These are phyloP conservation scores for Pelmatolapia mariae DNA, from an alignment of 2,113 vertebrate species.

Conservation along the genomic window DNA sequence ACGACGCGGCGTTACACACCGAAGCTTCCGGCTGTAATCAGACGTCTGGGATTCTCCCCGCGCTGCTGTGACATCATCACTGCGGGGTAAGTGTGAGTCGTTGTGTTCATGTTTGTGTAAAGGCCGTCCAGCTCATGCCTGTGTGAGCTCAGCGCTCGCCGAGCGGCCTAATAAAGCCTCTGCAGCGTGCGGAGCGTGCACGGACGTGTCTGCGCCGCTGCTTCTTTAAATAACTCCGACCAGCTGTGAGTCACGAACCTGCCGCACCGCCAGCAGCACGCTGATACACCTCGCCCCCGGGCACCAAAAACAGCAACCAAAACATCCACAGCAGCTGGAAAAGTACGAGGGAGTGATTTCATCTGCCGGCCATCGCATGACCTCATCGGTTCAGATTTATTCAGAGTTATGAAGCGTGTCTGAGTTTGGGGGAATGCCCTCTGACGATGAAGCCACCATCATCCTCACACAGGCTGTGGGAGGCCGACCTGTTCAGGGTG, in stretches of 20 bases:
- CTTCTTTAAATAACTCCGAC: slow-evolving; percentile 41
- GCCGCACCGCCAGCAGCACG: neutral
- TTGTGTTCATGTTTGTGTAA: neutral
- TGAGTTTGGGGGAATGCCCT: neutral
- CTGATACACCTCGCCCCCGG: neutral
- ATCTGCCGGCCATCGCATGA: neutral
- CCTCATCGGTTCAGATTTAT: neutral
- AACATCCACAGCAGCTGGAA: neutral
- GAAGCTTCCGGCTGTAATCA: slow-evolving; percentile 18
- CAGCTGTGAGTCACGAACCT: slow-evolving; percentile 26
- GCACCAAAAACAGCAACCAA: neutral
- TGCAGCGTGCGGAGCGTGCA: neutral
- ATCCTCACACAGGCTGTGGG: neutral
- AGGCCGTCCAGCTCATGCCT: neutral
- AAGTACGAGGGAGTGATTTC: neutral
- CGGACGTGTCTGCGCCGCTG: neutral
- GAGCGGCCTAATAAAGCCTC: slow-evolving; percentile 41
- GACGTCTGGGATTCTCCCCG: slow-evolving; percentile 51
- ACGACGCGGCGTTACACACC: neutral
- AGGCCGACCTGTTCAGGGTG: neutral
- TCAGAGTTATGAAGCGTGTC: neutral
- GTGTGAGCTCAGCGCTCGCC: slow-evolving; percentile 27
- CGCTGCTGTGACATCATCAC: slow-evolving; percentile 22
- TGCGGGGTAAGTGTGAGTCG: neutral
- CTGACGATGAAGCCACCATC: neutral